Evolutionary conservation across 2,888 invertebrate genomes (phyloP).

Genomic region (Lutraria lutraria): DNA sequence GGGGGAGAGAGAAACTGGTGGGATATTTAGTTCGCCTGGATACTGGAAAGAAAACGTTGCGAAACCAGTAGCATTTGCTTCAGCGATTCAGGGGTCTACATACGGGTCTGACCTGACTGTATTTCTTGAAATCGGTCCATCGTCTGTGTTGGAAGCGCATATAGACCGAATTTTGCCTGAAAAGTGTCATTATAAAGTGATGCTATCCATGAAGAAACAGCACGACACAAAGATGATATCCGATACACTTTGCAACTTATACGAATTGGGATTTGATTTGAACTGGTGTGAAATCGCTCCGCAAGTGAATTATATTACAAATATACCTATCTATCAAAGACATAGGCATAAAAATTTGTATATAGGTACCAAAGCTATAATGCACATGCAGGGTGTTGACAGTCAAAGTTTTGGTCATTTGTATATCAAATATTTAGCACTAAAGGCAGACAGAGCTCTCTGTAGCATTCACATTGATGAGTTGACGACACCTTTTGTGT

Average conservation of each 20-base stretch:
- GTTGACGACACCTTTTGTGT: slow-evolving; percentile 65
- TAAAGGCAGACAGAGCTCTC: neutral
- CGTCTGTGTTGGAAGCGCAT: slow-evolving; percentile 67
- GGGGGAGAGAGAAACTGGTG: slow-evolving; percentile 52
- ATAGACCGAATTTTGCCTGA: slow-evolving; percentile 35
- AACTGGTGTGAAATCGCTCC: slow-evolving; percentile 49
- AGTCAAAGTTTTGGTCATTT: slow-evolving; percentile 27
- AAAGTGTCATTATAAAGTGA: neutral
- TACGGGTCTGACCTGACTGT: slow-evolving; percentile 56
- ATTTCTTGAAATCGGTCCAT: slow-evolving; percentile 80
- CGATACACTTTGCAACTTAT: slow-evolving; percentile 29
- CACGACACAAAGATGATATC: slow-evolving; percentile 29
- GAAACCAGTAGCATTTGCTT: slow-evolving; percentile 73
- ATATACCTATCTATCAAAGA: slow-evolving; percentile 71
- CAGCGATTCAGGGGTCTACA: slow-evolving; percentile 63
- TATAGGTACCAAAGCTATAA: slow-evolving; percentile 51
- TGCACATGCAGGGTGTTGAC: slow-evolving; percentile 46
- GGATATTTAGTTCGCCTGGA: slow-evolving; percentile 60
- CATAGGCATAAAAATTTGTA: slow-evolving; percentile 55
- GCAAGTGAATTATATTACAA: slow-evolving; percentile 33
- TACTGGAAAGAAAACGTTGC: slow-evolving; percentile 80
- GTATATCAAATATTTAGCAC: slow-evolving; percentile 15
- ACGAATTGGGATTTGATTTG: slow-evolving; percentile 47
- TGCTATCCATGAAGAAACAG: slow-evolving; percentile 42
- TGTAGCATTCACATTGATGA: slow-evolving; percentile 47